Base-by-base conservation (phyloP, 1,140 invertebrate species). In the Antheraea pernyi region DNA sequence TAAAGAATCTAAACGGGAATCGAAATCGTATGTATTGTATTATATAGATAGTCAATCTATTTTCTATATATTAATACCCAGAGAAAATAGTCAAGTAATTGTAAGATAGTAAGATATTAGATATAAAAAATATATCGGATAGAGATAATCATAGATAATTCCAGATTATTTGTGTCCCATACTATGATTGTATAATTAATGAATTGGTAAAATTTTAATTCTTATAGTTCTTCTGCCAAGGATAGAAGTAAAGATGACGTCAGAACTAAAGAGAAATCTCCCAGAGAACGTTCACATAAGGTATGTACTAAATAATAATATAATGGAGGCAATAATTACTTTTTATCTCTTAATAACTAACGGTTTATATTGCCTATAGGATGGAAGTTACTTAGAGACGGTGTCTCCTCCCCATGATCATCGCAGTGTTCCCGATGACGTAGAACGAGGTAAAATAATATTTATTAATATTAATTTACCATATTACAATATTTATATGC, bases 381-480 rank as follows among this genome's bases (percentile, higher is more conserved):
- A 91, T 77, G 88, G 90, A 53, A 84, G 87, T 73, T 91, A 91
- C 68, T 76, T 89, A 74, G 89, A 91, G 72, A 70, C 86, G 10
- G 85, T 91, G 42, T 90, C 88, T n/a, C 89, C 89, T 18, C 86
- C 88, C 65, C 85, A 88, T 67, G 89, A 91, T 59, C 86, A 91
- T 73, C 84, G 89, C 48, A 86, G 84, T 72, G 67, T 81, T 9
- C 65, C 83, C 53, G 89, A 91, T 79, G 88, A 91, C 62, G 75
- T 89, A 68, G 91, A 93, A 72, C 89, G 92, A 81, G 91, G 92
- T 92, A 75, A 74, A 42, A 42, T 42, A 0, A 42, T 42, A 42
- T 42, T 42, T 42, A 42, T 71, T n/a, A 60, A 42, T 42, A 11
- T 53, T 53, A 53, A 30, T 30, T 30, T 30, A 30, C 22, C 4